A percentile compares a stretch with the other conserved stretches of the same genome.
phyloP scores from a whole-genome alignment of 2,888 invertebrate species.

The Lottia scabra region DNA sequence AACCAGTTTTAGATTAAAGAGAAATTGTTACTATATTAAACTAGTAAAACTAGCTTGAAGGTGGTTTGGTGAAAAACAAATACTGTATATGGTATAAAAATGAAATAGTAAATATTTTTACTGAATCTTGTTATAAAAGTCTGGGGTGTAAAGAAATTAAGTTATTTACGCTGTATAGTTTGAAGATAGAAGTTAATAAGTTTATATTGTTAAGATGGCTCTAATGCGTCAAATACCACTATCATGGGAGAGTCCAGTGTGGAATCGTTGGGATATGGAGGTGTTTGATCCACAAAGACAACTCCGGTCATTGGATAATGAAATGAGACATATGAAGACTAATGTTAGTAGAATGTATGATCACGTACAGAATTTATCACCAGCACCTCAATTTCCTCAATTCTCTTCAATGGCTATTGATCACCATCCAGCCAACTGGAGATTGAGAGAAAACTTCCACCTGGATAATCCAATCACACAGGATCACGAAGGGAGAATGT shows the following conservation, averaged over 20 bases:
- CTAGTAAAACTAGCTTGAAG: too few species aligned
- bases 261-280: constrained; percentile 18
- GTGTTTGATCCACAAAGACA: constrained; percentile 28
- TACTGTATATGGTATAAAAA: too few species aligned
- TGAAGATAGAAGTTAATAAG: neutral
- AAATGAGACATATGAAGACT: constrained; percentile 14
- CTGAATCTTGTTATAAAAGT: too few species aligned
- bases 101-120: too few species aligned
- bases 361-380: constrained; percentile 23
- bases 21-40: too few species aligned
- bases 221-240: constrained; percentile 14
- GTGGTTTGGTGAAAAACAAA: too few species aligned
- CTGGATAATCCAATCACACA: constrained; percentile 54
- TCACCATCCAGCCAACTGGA: constrained; percentile 44
- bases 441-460: constrained; percentile 45
- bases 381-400: too few species aligned
- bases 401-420: constrained; percentile 29
- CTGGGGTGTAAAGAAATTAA: too few species aligned
- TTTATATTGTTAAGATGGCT: constrained; percentile 8
- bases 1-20: too few species aligned
- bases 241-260: constrained; percentile 15
- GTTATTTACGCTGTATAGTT: too few species aligned
- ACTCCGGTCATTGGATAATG: constrained; percentile 25
- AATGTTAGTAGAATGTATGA: constrained; percentile 37
- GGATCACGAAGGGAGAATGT: constrained; percentile 82